Percentiles rank a stretch among this genome's conserved stretches.
Evolutionary conservation across 2,888 invertebrate genomes (phyloP).

Genomic region (Physocephala rufipes): DNA sequence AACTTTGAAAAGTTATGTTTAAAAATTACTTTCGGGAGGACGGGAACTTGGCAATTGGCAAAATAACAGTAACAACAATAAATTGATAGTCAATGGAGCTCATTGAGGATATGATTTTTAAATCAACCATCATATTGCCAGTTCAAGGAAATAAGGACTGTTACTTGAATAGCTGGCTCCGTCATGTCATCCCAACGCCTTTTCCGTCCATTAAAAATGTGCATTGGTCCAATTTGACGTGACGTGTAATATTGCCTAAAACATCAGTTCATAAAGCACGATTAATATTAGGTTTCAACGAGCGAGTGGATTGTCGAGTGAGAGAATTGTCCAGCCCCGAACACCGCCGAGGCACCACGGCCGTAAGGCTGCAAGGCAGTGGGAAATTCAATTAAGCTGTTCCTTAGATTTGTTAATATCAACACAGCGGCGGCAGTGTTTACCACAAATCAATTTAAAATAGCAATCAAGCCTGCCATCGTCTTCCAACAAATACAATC

Average conservation of each 20-base stretch:
- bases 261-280: constrained; percentile 12
- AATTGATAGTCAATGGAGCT: constrained; percentile 29
- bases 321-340: too few species aligned
- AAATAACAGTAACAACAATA: constrained; percentile 40
- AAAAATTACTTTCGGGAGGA: background rate
- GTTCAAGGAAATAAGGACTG: constrained; percentile 34
- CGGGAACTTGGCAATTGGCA: constrained; percentile 5
- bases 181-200: background rate
- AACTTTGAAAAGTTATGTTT: constrained; percentile 17
- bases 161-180: constrained; percentile 22
- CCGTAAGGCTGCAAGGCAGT: constrained; percentile 9
- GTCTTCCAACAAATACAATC: constrained; percentile 33
- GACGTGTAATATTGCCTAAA: background rate
- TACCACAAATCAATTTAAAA: constrained; percentile 61
- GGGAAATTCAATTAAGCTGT: constrained; percentile 13
- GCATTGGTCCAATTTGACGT: background rate
- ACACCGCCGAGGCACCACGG: background rate
- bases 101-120: constrained; percentile 32
- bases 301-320: too few species aligned
- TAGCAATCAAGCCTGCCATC: constrained; percentile 55
- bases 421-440: constrained; percentile 14
- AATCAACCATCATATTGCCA: constrained; percentile 36
- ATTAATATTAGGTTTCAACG: constrained; percentile 22
- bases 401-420: background rate
- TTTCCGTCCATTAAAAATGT: background rate